Percentiles rank a stretch among this genome's conserved stretches.
Conservation (phyloP, 2,888 invertebrate genomes). For the Unio pictorum region DNA sequence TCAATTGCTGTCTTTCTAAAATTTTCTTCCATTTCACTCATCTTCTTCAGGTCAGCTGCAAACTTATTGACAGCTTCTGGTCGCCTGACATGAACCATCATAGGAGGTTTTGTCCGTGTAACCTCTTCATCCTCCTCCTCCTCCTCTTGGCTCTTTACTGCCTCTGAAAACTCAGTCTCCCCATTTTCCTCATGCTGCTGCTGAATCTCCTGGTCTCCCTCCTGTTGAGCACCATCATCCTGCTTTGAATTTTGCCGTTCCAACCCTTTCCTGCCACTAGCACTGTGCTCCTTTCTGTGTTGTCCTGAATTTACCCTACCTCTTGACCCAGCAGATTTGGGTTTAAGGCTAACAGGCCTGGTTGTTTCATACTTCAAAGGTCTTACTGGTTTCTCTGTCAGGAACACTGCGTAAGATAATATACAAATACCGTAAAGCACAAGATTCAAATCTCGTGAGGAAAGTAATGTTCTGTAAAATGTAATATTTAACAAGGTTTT, state of each 20-base stretch:
- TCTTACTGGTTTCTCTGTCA: constrained; percentile 31
- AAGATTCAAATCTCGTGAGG: not conserved
- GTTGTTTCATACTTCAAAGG: constrained; percentile 59
- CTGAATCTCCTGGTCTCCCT: constrained; percentile 6
- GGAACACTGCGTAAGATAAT: too few relatives aligned
- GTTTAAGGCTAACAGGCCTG: constrained; percentile 35
- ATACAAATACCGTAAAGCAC: too few relatives aligned
- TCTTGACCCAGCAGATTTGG: constrained; percentile 3
- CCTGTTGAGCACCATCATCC: constrained; percentile 6
- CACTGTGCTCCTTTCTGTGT: not conserved
- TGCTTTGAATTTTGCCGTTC: constrained; percentile 1
- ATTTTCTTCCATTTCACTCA: constrained; percentile 55
- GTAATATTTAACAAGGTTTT: not conserved
- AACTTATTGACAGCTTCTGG: constrained; percentile 55
- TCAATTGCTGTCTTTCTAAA: constrained; percentile 51
- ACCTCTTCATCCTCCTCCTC: constrained; percentile 10
- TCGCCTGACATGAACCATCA: constrained; percentile 38
- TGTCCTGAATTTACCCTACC: constrained; percentile 25
- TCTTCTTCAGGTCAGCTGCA: constrained; percentile 49
- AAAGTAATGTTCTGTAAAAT: not conserved
- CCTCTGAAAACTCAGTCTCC: constrained; percentile 5
- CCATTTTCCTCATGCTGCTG: constrained; percentile 1
- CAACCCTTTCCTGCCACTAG: not conserved
- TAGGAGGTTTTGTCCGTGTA: constrained; percentile 31
- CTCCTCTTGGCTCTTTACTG: constrained; percentile 5